Evolutionary conservation across 2,888 invertebrate genomes (phyloP).

Genomic region (Ophraella communa): DNA sequence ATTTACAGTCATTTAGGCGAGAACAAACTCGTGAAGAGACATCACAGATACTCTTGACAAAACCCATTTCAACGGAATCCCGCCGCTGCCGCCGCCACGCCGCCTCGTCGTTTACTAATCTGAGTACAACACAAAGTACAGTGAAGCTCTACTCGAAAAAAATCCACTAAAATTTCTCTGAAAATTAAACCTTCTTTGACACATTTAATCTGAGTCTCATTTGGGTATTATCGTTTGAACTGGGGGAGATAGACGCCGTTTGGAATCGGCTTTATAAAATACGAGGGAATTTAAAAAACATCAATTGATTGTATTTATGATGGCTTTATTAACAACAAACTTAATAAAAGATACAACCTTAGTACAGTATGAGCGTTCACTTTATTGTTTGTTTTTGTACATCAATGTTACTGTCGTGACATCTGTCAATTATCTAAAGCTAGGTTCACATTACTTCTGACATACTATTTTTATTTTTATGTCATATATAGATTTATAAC

Average conservation of each 20-base stretch:
- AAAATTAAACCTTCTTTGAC: slow-evolving; percentile 61
- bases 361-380: too few species aligned
- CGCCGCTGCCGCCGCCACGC: too few species aligned
- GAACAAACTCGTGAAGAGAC: slow-evolving; percentile 55
- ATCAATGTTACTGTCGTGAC: too few species aligned
- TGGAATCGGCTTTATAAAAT: neutral
- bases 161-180: slow-evolving; percentile 61
- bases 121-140: slow-evolving; percentile 50
- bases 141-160: slow-evolving; percentile 56
- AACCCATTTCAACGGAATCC: slow-evolving; percentile 51
- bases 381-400: neutral
- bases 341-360: too few species aligned
- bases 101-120: slow-evolving; percentile 49
- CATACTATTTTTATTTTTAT: too few species aligned
- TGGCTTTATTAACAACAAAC: too few species aligned
- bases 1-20: slow-evolving; percentile 57
- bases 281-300: neutral
- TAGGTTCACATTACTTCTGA: too few species aligned
- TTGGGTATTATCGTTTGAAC: slow-evolving; percentile 38
- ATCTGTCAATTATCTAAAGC: too few species aligned
- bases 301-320: too few species aligned
- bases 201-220: slow-evolving; percentile 56
- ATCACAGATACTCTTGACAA: slow-evolving; percentile 54
- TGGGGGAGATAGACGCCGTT: slow-evolving; percentile 18
- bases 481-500: too few species aligned